Conservation (phyloP, 2,113 vertebrate species). For the Ginglymostoma cirratum region DNA sequence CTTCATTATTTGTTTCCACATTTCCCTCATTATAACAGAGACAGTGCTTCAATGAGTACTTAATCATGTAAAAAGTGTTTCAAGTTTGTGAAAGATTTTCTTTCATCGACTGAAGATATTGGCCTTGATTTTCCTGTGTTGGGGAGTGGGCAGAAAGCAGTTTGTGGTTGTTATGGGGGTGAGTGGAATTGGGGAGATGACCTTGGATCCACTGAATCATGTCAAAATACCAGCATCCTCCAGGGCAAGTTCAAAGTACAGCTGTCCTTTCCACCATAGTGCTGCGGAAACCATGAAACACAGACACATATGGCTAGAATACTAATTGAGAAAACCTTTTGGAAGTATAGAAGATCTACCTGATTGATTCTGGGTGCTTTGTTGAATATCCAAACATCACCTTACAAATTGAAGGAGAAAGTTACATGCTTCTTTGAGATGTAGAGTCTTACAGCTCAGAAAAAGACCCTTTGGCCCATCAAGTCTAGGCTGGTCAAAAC, state of each 20-base stretch:
- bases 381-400: not conserved
- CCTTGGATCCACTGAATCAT: not conserved
- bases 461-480: too few species aligned
- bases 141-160: not conserved
- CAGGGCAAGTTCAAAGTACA: not conserved
- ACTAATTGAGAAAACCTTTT: not conserved
- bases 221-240: not conserved
- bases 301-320: not conserved
- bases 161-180: not conserved
- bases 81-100: not conserved
- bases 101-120: not conserved
- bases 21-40: not conserved
- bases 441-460: too few species aligned
- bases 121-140: not conserved
- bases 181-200: not conserved
- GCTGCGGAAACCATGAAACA: not conserved
- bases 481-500: too few species aligned
- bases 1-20: not conserved
- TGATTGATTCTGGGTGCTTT: not conserved
- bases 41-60: not conserved
- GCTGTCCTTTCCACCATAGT: not conserved
- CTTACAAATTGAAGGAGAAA: not conserved
- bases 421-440: not conserved
- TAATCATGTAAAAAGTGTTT: not conserved
- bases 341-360: not conserved